Percentiles rank a stretch among this genome's conserved stretches.
Conservation (phyloP, 2,113 vertebrate species). For the Amia ocellicauda region DNA sequence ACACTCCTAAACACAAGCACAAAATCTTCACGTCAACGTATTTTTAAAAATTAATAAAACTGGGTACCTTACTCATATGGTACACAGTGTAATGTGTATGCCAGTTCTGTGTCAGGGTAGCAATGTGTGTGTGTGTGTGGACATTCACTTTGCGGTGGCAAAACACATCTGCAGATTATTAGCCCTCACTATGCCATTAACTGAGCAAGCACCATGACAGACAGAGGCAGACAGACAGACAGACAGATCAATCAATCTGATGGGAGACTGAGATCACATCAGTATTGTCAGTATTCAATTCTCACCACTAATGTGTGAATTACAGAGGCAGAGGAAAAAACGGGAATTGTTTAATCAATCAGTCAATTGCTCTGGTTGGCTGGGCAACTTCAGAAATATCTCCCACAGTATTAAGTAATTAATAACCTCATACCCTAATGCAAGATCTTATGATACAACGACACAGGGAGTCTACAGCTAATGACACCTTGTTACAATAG, state of each 20-base stretch:
- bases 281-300: too few species aligned
- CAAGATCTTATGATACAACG: neutral
- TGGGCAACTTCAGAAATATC: too few species aligned
- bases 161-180: too few species aligned
- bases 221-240: neutral
- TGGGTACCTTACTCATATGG: too few species aligned
- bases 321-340: neutral
- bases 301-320: too few species aligned
- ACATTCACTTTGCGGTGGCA: too few species aligned
- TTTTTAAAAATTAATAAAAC: too few species aligned
- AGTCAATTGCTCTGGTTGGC: neutral
- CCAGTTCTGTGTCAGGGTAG: neutral
- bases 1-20: too few species aligned
- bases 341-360: too few species aligned
- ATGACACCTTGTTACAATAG: neutral
- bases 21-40: too few species aligned
- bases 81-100: neutral
- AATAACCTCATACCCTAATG: neutral
- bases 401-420: neutral
- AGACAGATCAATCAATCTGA: conserved; percentile 7
- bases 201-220: neutral
- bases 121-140: neutral
- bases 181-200: too few species aligned
- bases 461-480: neutral
- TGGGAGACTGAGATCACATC: too few species aligned